A percentile compares a stretch with the other conserved stretches of the same genome.
Conservation (phyloP, 2,113 vertebrate species). For the Euleptes europaea region DNA sequence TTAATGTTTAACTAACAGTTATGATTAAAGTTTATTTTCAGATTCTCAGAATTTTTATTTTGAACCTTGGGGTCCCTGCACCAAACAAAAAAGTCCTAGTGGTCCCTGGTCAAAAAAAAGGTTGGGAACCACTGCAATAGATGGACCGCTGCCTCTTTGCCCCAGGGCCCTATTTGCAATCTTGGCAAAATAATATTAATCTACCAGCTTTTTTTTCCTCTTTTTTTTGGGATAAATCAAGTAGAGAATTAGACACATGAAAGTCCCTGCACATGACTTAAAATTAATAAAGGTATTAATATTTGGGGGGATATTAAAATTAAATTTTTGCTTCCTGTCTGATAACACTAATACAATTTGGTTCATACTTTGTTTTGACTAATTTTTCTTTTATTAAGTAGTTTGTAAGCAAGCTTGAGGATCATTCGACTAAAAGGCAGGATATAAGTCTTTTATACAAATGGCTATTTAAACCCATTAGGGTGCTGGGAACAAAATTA, state of each 20-base stretch:
- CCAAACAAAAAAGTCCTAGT: too few species aligned
- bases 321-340: not conserved
- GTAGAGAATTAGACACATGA: not conserved
- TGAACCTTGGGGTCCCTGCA: too few species aligned
- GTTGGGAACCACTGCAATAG: too few species aligned
- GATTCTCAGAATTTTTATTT: too few species aligned
- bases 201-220: not conserved
- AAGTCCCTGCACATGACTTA: not conserved
- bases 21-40: too few species aligned
- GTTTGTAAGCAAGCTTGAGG: too few species aligned
- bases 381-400: too few species aligned
- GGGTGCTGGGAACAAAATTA: not conserved
- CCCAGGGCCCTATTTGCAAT: not conserved
- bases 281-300: not conserved
- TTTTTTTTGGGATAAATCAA: not conserved
- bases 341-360: not conserved
- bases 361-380: not conserved
- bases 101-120: too few species aligned
- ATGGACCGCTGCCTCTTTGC: not conserved
- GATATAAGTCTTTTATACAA: too few species aligned
- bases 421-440: too few species aligned
- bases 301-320: not conserved
- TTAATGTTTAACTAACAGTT: too few species aligned
- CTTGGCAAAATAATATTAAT: not conserved
- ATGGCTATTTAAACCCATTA: not conserved